phyloP scores from a whole-genome alignment of 2,113 vertebrate species.

The Pantherophis guttatus region DNA sequence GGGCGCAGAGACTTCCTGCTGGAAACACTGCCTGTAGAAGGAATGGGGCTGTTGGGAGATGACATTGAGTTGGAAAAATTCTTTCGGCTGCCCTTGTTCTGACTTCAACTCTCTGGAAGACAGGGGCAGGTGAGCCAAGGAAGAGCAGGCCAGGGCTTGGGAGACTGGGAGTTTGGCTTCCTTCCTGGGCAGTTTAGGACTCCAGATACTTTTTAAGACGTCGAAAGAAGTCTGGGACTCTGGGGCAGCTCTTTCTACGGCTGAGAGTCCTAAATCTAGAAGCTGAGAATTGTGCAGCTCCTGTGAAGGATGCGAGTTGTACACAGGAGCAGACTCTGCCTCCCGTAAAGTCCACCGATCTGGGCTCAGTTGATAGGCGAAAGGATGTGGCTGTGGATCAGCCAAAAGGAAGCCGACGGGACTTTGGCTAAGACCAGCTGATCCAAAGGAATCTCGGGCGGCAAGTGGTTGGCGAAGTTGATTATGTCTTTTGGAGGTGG shows the following conservation, averaged over 20 bases:
- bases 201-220: slow-evolving; percentile 63
- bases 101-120: not conserved
- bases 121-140: not conserved
- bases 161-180: not conserved
- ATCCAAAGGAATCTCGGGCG: not conserved
- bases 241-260: not conserved
- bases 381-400: not conserved
- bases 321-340: not conserved
- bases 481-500: not conserved
- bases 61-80: not conserved
- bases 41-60: not conserved
- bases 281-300: not conserved
- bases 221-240: slow-evolving; percentile 58
- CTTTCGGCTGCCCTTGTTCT: not conserved
- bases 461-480: not conserved
- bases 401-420: not conserved
- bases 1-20: not conserved
- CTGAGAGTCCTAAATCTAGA: not conserved
- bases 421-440: not conserved
- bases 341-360: not conserved
- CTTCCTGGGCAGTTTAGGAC: not conserved
- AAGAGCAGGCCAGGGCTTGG: not conserved
- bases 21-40: slow-evolving; percentile 26
- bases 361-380: not conserved
- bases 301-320: accelerated